These are phyloP conservation scores for Antigone vipio DNA, from an alignment of 2,113 vertebrate genomes.

Conservation along the genomic window DNA sequence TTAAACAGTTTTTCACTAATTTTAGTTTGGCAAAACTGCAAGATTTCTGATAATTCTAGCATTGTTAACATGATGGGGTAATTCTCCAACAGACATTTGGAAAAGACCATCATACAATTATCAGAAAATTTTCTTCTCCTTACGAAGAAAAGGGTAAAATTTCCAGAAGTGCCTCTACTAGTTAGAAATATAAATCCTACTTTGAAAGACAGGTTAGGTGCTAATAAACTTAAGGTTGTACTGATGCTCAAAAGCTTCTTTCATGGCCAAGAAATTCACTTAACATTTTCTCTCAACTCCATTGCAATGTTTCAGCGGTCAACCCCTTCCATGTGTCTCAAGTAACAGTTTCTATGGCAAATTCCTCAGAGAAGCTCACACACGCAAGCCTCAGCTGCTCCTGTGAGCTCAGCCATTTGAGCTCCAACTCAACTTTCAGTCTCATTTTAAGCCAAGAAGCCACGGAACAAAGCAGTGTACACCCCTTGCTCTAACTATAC, in stretches of 20 bases:
- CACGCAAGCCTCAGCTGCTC: not conserved
- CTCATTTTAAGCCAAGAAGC: not conserved
- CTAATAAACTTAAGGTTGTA: not conserved
- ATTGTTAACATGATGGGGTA: not conserved
- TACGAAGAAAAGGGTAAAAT: not conserved
- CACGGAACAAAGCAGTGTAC: not conserved
- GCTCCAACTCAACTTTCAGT: accelerated
- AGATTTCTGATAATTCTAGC: slow-evolving; percentile 16
- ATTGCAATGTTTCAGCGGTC: not conserved
- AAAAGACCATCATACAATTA: not conserved
- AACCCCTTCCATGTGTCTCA: not conserved
- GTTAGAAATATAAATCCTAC: not conserved
- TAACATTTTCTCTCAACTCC: not conserved
- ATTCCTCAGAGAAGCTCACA: not conserved
- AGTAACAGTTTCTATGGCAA: not conserved
- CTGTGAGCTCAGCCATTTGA: not conserved
- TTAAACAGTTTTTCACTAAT: slow-evolving; percentile 37
- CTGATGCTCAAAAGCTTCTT: not conserved
- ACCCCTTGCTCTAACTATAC: not conserved
- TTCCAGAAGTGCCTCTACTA: not conserved
- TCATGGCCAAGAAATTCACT: not conserved
- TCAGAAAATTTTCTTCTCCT: not conserved
- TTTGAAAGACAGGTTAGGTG: not conserved
- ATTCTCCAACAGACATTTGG: not conserved
- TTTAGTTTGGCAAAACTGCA: slow-evolving; percentile 2